Percentiles rank a stretch among this genome's conserved stretches.
phyloP scores from a whole-genome alignment of 2,113 vertebrate genomes.

The Perccottus glenii region DNA sequence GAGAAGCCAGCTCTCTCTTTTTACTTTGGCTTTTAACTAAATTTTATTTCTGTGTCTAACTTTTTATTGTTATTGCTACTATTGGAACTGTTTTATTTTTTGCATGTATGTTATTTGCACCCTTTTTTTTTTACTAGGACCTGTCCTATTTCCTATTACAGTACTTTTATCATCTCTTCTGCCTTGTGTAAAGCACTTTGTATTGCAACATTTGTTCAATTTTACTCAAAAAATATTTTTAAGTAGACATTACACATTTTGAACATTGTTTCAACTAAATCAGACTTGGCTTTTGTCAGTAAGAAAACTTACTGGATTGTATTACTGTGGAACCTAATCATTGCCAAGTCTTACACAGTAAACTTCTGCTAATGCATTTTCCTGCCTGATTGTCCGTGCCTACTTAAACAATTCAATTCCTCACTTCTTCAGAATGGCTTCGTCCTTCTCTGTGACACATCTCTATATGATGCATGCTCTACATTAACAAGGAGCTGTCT shows the following conservation, averaged over 20 bases:
- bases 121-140: too few relatives aligned
- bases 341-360: neutral
- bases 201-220: too few relatives aligned
- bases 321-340: slow-evolving; percentile 11
- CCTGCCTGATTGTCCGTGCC: slow-evolving; percentile 15
- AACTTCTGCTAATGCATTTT: slow-evolving; percentile 13
- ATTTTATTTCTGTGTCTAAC: too few relatives aligned
- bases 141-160: too few relatives aligned
- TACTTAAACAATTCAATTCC: slow-evolving; percentile 5
- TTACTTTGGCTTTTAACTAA: too few relatives aligned
- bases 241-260: neutral
- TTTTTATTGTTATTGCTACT: too few relatives aligned
- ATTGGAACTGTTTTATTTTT: too few relatives aligned
- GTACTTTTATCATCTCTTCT: too few relatives aligned
- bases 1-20: too few relatives aligned
- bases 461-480: neutral
- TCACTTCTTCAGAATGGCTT: neutral
- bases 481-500: slow-evolving; percentile 9
- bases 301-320: slow-evolving; percentile 5
- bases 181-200: too few relatives aligned
- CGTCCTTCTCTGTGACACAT: neutral
- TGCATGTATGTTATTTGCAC: too few relatives aligned
- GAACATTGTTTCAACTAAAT: neutral
- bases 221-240: neutral
- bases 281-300: neutral